A percentile compares a stretch with the other conserved stretches of the same genome.
These are phyloP conservation scores for Lingula anatina DNA, from an alignment of 2,888 invertebrate genomes.

Conservation along the genomic window DNA sequence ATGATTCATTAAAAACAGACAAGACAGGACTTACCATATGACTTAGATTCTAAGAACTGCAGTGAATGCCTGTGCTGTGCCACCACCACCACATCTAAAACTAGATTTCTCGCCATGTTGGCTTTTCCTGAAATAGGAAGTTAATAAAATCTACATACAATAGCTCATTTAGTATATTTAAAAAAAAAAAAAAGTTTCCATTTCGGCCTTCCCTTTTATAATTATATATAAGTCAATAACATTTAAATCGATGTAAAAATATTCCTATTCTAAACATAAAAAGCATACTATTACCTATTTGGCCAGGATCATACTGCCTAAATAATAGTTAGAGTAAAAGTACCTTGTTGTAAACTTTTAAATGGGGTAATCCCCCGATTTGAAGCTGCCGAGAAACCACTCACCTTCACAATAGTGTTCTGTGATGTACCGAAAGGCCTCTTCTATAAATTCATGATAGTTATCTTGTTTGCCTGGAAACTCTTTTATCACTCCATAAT, in stretches of 20 bases:
- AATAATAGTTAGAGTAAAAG: no score
- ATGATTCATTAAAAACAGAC: background rate
- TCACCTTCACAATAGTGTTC: constrained; percentile 31
- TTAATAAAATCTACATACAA: no score
- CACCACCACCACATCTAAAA: constrained; percentile 25
- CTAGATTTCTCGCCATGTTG: constrained; percentile 20
- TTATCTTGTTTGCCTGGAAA: constrained; percentile 24
- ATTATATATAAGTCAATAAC: no score
- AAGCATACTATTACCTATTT: no score
- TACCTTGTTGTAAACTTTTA: no score
- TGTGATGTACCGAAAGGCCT: constrained; percentile 28
- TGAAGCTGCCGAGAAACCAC: constrained; percentile 2
- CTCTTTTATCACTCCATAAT: constrained; percentile 30
- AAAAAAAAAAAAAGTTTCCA: no score
- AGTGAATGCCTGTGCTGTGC: constrained; percentile 28
- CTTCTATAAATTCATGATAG: constrained; percentile 24
- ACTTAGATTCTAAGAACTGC: constrained; percentile 26
- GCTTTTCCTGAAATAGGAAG: constrained; percentile 27
- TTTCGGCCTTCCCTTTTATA: no score
- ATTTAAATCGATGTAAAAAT: no score
- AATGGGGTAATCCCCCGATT: no score
- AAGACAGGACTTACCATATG: constrained; percentile 19
- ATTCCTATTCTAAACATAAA: no score
- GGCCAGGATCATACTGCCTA: no score
- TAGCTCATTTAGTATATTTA: no score